These are phyloP conservation scores for Morone saxatilis DNA, from an alignment of 2,113 vertebrate genomes.

Conservation along the genomic window DNA sequence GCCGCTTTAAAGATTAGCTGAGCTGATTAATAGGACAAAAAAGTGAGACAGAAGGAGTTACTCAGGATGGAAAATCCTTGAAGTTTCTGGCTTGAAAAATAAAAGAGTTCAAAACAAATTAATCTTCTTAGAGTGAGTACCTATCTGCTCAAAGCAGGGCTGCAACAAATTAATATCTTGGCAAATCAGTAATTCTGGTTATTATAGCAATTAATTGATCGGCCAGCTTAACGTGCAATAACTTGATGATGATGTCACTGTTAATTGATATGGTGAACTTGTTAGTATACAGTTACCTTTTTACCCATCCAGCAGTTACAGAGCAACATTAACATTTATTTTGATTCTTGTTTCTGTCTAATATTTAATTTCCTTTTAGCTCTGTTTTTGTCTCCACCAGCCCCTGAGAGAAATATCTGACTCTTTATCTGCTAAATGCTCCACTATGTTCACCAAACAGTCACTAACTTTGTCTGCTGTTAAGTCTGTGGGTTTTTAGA, in stretches of 20 bases:
- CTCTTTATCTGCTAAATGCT: background rate
- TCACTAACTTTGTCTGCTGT: too few relatives aligned
- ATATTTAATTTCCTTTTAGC: background rate
- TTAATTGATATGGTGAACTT: background rate
- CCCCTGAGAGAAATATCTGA: background rate
- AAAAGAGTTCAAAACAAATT: constrained; percentile 12
- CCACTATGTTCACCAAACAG: background rate
- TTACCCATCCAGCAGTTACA: background rate
- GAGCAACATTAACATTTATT: background rate
- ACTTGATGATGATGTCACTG: background rate
- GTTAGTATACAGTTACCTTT: background rate
- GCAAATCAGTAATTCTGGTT: background rate
- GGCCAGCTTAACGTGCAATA: background rate
- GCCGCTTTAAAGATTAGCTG: constrained; percentile 36
- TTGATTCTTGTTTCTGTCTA: background rate
- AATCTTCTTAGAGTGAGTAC: background rate
- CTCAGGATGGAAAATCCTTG: constrained; percentile 24
- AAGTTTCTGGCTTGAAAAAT: constrained; percentile 12
- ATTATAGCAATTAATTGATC: background rate
- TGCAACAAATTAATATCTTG: background rate
- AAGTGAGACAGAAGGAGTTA: constrained; percentile 11
- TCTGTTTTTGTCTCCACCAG: background rate
- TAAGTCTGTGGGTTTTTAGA: background rate
- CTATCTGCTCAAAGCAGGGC: constrained; percentile 1
- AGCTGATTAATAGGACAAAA: constrained; percentile 27